Base-by-base conservation (phyloP, 2,888 invertebrate species). In the Nephrotoma guestfalica region DNA sequence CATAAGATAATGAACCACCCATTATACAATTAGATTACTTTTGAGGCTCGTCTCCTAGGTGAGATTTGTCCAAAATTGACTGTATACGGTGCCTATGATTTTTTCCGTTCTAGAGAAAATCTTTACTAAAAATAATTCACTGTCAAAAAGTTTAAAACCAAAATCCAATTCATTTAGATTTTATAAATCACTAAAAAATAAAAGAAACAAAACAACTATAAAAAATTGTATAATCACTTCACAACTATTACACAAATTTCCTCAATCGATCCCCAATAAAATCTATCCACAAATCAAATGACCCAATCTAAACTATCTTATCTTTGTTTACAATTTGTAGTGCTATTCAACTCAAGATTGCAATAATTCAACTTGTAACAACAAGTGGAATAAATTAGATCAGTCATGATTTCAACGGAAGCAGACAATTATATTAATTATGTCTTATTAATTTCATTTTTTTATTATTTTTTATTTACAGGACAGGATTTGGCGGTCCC, bases 401-500 rank as follows among this genome's bases (percentile, higher is more conserved):
- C 30, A 30, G 7, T 15, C 51, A 15, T 30, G 30, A 30, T 15
- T n/a, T 51, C 51, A 15, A 2, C 51, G 51, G 51, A 51, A 51
- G 51, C 15, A 51, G n/a, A 15, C 51, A 51, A 51, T 51, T 47
- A 51, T 6, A 15, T 11, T 71, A 71, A 71, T 71, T 18, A 30
- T 9, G 11, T 41, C 11, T 84, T 40, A 41, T 84, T 41, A 41
- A 30, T 40, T 40, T 84, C 30, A 85, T 18, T 45, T 45, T 40
- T 13, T 9, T 86, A 2, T 42, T 51, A n/a, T 86, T 88, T 41
- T 87, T 6, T 47, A 87, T 71, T 89, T 89, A 15, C 87, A 91
- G 91, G 89, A 91, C 91, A 88, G 90, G 90, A 87, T 88, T 91
- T 42, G 91, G 91, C 88, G 91, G 91, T 87, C 88, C 89, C 88